Percentiles rank a stretch among this genome's conserved stretches.
These are phyloP conservation scores for Helarctos malayanus DNA, from an alignment of 2,797 vertebrate species.

Conservation along the genomic window DNA sequence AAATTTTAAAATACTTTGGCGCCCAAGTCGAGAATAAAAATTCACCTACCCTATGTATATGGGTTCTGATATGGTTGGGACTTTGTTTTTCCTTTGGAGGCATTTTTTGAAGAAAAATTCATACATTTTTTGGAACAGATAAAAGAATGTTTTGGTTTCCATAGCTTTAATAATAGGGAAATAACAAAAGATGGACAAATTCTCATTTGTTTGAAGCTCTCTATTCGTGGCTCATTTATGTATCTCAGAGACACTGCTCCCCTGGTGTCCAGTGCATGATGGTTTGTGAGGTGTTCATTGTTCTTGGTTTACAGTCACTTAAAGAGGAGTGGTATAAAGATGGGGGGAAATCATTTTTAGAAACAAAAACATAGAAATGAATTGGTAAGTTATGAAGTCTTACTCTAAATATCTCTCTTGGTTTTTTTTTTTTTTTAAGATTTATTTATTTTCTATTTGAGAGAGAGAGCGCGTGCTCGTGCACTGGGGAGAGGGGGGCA, in stretches of 20 bases:
- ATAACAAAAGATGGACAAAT: neutral
- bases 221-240: neutral
- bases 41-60: neutral
- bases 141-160: neutral
- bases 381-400: neutral
- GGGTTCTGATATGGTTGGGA: neutral
- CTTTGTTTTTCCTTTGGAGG: constrained; percentile 22
- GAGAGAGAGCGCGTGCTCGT: fast-evolving
- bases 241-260: neutral
- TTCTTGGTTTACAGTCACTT: neutral
- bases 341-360: constrained; percentile 21
- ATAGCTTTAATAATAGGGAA: constrained; percentile 41
- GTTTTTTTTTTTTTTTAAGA: neutral
- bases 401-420: constrained; percentile 22
- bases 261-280: neutral
- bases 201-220: neutral
- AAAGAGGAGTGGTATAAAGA: neutral
- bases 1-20: constrained; percentile 30
- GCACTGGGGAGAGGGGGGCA: neutral
- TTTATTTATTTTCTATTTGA: neutral
- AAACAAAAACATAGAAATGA: constrained; percentile 8
- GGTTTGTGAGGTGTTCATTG: neutral
- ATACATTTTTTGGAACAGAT: neutral
- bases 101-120: constrained; percentile 35
- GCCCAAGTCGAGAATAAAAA: neutral